phyloP scores from a whole-genome alignment of 1,140 invertebrate genomes.

The Limonius californicus region DNA sequence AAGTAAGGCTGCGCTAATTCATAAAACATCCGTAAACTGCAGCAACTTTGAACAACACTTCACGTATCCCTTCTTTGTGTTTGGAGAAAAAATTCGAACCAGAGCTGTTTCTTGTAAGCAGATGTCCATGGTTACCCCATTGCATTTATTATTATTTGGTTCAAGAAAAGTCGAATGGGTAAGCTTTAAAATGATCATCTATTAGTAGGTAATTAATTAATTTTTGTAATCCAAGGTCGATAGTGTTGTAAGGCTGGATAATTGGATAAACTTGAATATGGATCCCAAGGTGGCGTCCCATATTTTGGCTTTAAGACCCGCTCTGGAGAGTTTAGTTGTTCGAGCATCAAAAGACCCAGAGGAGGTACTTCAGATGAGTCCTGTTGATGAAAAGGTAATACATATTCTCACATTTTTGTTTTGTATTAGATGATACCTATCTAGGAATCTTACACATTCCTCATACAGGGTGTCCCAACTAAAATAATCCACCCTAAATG shows the following conservation, averaged over 20 bases:
- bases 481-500: no score
- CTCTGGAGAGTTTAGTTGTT: constrained; percentile 81
- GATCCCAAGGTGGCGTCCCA: constrained; percentile 70
- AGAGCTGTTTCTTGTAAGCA: constrained; percentile 96
- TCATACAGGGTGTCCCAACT: no score
- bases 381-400: constrained; percentile 47
- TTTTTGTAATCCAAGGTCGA: no score
- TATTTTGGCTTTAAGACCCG: constrained; percentile 81
- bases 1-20: constrained; percentile 88
- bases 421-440: no score
- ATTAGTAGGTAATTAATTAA: no score
- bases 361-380: constrained; percentile 54
- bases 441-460: no score
- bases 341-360: constrained; percentile 75
- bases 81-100: constrained; percentile 97
- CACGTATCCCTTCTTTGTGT: constrained; percentile 94
- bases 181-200: no score
- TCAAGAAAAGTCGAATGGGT: constrained; percentile 78
- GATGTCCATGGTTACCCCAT: constrained; percentile 92
- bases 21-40: constrained; percentile 97
- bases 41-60: constrained; percentile 79
- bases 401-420: no score
- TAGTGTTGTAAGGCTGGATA: constrained; percentile 73
- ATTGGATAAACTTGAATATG: constrained; percentile 92
- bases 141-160: constrained; percentile 91